Evolutionary conservation across 2,113 vertebrate genomes (phyloP), one percentile per base, ranked within the genome.

Genomic region (Leptodactylus fuscus): DNA sequence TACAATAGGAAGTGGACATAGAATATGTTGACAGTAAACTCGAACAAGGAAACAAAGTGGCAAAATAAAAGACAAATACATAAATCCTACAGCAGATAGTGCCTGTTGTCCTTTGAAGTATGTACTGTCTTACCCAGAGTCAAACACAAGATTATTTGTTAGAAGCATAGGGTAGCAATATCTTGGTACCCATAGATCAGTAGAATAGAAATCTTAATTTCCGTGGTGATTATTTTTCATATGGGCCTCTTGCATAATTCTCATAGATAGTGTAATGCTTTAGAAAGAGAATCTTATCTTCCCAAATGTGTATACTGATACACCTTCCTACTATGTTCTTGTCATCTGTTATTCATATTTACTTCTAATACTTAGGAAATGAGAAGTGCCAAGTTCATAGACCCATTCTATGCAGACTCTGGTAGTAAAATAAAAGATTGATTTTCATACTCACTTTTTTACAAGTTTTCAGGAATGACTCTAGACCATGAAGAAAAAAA

Each of bases 291-390:
- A 20, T 69, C 0, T 18, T 69, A 22, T 69, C 65, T 65, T 2
- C 32, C 15, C 34, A 20, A 69, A 69, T 69, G 16, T 38, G 29
- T 67, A 9, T 44, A 44, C 41, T 44, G 41, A 38, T 48, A 87
- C 88, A 86, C 88, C 84, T 51, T 86, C 82, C 86, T 49, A 11
- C 27, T 27, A 77, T 55, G 48, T 29, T 77, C 49, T 34, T 76
- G 18, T 32, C 48, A 34, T 22, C 24, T 55, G 49, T 55, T 78
- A 77, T 77, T 55, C 24, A 55, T 55, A 55, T 78, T 78, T 36
- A 36, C 75, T 36, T 78, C 7, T 53, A 78, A 78, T 78, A 49
- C 41, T 15, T 48, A 27, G 5, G n/a, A 49, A 34, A 53, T 9
- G 49, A 1, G 32, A 27, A 34, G 8, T 58, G 46, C 20, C 32